Conservation (phyloP, 1,140 invertebrate species). For the Atopsyche davidsoni region DNA sequence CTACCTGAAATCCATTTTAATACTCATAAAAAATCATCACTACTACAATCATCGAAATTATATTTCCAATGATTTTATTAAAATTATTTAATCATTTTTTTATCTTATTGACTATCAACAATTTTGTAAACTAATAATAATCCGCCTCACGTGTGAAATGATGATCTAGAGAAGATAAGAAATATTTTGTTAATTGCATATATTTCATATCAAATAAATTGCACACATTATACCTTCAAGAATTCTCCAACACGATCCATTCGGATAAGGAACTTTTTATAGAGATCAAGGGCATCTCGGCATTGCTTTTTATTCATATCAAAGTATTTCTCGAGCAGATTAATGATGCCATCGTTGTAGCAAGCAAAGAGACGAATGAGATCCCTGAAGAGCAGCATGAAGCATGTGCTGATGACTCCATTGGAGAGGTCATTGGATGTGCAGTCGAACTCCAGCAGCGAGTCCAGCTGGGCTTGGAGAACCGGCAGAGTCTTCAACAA, state of each 20-base stretch:
- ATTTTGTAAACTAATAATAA: too few species aligned
- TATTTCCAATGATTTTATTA: too few species aligned
- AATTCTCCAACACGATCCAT: conserved; percentile 99
- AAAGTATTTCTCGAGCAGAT: conserved; percentile 98
- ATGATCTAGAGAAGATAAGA: conserved; percentile 5
- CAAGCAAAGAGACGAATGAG: conserved; percentile 98
- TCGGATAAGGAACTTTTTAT: conserved; percentile 97
- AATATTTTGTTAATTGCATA: not conserved
- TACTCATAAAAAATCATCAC: too few species aligned
- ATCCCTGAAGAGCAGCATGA: conserved; percentile 97
- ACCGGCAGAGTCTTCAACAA: conserved; percentile 94
- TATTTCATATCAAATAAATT: not conserved
- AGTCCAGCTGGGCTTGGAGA: conserved; percentile 92
- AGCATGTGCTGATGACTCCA: conserved; percentile 97
- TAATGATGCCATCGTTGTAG: conserved; percentile 99
- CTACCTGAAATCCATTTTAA: conserved; percentile 41
- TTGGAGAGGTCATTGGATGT: conserved; percentile 95
- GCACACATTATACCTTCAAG: conserved; percentile 69
- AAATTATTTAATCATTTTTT: too few species aligned
- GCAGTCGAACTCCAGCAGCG: conserved; percentile 95
- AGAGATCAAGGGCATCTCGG: conserved; percentile 94
- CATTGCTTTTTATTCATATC: conserved; percentile 99
- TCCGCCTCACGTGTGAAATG: too few species aligned
- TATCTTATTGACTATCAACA: too few species aligned
- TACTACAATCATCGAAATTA: too few species aligned